Evolutionary conservation across 2,888 invertebrate genomes (phyloP), one percentile per base, ranked within the genome.

Genomic region (Aproaerema taeniolella): DNA sequence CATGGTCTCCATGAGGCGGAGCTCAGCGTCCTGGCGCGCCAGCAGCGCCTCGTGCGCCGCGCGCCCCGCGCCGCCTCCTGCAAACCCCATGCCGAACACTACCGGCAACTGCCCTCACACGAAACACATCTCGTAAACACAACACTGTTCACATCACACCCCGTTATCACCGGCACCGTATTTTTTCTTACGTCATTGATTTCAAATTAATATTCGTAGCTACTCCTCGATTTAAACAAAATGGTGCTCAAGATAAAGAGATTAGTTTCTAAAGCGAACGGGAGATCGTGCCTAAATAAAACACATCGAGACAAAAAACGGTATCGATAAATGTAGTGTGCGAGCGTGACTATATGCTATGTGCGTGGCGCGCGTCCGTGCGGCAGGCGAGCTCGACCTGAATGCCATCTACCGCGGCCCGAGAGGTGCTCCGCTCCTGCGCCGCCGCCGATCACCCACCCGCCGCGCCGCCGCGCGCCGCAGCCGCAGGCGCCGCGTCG

Each of bases 21-120:
- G 89, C 82, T 98, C 98, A 12, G 96, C 95, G 73, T 98, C 97
- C 80, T 97, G 97, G 39, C 97, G 90, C 45, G 91, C 91, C 55
- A 97, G 88, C 56, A 98, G 88, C 50, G 96, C 96, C 81, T 97
- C 97, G 76, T 97, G 97, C 62, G 96, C 95, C 53, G 92, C 91
- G 65, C 94, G 93, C 58, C 95, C 95, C 81, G 96, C 94, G 41
- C 96, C 90, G 67, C 92, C 93, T 56, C 92, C 90, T 51, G 96
- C 95, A 82, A 96, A 97, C 55, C 96, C 94, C 94, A 95, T 94
- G 56, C 76, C 61, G 62, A 66, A 47, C 61, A 67, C 70, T 58
- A 63, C n/a, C n/a, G n/a, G n/a, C n/a, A n/a, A 12, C 28, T 58
- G 67, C 64, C 69, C 67, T 65, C 55, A 60, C 54, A 58, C 57